Base-by-base conservation (phyloP, 2,797 vertebrate species). In the Perdix hodgsoniae region DNA sequence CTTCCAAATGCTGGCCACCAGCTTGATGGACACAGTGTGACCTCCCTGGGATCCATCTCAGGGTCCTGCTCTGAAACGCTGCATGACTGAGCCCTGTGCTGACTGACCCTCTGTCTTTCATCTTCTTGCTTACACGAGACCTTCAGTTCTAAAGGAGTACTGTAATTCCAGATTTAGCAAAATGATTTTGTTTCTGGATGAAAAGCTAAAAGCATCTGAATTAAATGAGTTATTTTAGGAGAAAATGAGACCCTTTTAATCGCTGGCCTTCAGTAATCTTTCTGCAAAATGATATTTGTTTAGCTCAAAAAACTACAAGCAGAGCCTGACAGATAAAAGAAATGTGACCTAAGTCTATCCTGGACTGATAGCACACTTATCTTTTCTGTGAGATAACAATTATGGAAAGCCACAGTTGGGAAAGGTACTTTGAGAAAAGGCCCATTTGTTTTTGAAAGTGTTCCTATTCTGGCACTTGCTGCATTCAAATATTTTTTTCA, bases 11-110 rank as follows among this genome's bases (percentile, higher is more conserved):
- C 44, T 49, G 47, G 47, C 67, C 72, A 50, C 49, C n/a, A 44
- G 44, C 49, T 66, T 79, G 76, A 88, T 29, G 35, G 69, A 45
- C n/a, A 4, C 35, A 12, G 40, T 5, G 0, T 60, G 67, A 90
- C 67, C 67, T 63, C 33, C 57, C 16, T 56, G 59, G 47, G 52
- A 54, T 27, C 61, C 33, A 77, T 29, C 26, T 10, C 21, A 35
- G 40, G 52, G 33, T 71, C 47, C 61, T 42, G 21, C 57, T 78
- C 57, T 61, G 57, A 65, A 74, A 39, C 47, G 11, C 27, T n/a
- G 26, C 1, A 0, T 3, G 2, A 65, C 44, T 21, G 18, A 83
- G 63, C 37, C 35, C 45, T 8, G 3, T 10, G 14, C 72, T 82
- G 40, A 35, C 11, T 23, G 15, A 61, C 33, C 35, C 33, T 35